phyloP scores from a whole-genome alignment of 2,797 vertebrate species.

The Sebastes oblongus region DNA sequence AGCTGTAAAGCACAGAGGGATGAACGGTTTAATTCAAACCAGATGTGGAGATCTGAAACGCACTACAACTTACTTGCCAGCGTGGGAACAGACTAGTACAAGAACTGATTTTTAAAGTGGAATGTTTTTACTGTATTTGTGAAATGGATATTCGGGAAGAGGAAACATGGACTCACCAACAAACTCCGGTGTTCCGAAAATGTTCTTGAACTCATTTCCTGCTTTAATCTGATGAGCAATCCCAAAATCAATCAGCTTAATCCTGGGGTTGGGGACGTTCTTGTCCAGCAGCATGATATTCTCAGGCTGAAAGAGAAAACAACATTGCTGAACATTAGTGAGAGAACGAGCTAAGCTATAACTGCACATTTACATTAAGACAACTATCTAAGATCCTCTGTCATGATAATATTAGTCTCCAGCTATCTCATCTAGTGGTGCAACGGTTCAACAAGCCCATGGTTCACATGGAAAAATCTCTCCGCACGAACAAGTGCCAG shows the following conservation, averaged over 20 bases:
- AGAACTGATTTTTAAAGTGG: background rate
- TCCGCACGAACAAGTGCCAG: background rate
- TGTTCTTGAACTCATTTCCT: slow-evolving; percentile 98
- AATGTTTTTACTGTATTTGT: background rate
- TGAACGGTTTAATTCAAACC: slow-evolving; percentile 49
- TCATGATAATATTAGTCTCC: background rate
- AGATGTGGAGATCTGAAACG: slow-evolving; percentile 55
- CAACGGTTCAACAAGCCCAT: too few relatives aligned
- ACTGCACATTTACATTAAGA: background rate
- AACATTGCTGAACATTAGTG: background rate
- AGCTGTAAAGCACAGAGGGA: slow-evolving; percentile 80
- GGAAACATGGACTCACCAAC: slow-evolving; percentile 84
- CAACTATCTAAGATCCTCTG: background rate
- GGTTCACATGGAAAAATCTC: background rate
- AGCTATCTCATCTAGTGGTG: background rate
- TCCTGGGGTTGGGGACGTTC: slow-evolving; percentile 91
- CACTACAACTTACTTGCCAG: background rate
- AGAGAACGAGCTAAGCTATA: background rate
- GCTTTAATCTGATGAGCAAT: slow-evolving; percentile 98
- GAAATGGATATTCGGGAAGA: background rate
- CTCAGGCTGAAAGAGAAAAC: slow-evolving; percentile 85
- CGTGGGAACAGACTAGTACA: background rate
- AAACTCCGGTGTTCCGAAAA: slow-evolving; percentile 97
- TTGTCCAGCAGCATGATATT: slow-evolving; percentile 99
- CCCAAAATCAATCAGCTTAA: slow-evolving; percentile 98